Evolutionary conservation across 2,797 vertebrate species (phyloP).

Genomic region (Microhierax caerulescens): DNA sequence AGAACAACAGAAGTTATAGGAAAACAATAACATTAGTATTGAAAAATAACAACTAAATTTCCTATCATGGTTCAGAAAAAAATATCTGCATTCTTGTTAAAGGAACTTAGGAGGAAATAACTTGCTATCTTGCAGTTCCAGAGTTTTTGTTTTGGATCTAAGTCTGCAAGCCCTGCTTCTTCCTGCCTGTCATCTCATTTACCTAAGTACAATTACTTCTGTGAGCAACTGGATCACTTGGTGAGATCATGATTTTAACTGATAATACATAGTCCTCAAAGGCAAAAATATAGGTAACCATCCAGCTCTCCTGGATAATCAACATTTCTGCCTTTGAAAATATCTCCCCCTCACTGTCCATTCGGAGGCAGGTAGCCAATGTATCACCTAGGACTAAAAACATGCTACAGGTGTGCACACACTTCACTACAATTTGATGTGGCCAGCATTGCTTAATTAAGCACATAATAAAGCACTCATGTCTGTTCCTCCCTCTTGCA

Average conservation of each 20-base stretch:
- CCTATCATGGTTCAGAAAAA: neutral
- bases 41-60: constrained; percentile 64
- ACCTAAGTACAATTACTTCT: neutral
- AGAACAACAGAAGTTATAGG: constrained; percentile 58
- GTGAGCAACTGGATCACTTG: neutral
- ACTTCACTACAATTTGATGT: constrained; percentile 12
- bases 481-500: neutral
- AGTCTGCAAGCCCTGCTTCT: neutral
- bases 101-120: neutral
- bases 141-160: neutral
- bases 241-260: neutral
- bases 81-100: constrained; percentile 50
- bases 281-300: neutral
- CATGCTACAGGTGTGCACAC: neutral
- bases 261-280: neutral
- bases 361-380: neutral
- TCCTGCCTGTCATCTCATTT: neutral
- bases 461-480: neutral
- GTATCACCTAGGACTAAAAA: neutral
- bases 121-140: neutral
- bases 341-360: neutral
- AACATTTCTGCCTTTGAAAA: neutral
- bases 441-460: constrained; percentile 22
- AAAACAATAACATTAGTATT: constrained; percentile 72
- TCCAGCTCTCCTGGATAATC: neutral